These are phyloP conservation scores for Chionoecetes opilio DNA, from an alignment of 1,140 invertebrate genomes.

Conservation along the genomic window DNA sequence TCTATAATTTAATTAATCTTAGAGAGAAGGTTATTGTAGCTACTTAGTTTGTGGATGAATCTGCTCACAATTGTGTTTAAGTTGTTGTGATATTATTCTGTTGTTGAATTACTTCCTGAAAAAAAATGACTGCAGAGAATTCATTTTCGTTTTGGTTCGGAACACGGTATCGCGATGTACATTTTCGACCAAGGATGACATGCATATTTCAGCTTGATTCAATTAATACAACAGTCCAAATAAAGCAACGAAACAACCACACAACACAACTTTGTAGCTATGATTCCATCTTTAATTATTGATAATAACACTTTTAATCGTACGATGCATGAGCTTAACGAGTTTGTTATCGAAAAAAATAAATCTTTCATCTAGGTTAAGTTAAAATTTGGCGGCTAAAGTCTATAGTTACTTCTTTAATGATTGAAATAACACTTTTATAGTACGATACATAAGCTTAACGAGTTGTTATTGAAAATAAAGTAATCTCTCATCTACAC, in stretches of 20 bases:
- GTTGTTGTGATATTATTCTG: conserved; percentile 42
- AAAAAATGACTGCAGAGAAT: background rate
- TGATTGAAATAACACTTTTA: too few relatives aligned
- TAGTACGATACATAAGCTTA: too few relatives aligned
- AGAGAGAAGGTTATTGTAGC: background rate
- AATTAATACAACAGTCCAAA: conserved; percentile 58
- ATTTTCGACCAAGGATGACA: conserved; percentile 58
- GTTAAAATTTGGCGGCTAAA: too few relatives aligned
- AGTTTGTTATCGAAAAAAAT: too few relatives aligned
- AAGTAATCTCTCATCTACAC: too few relatives aligned
- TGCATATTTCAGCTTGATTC: conserved; percentile 53
- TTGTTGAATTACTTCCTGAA: conserved; percentile 49
- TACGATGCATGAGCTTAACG: too few relatives aligned
- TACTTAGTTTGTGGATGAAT: conserved; percentile 1
- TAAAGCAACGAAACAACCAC: background rate
- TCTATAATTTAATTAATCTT: conserved; percentile 10
- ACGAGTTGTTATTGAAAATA: too few relatives aligned
- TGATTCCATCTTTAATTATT: background rate
- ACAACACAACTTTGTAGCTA: background rate
- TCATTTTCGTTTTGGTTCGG: conserved; percentile 40
- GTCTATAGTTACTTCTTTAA: too few relatives aligned
- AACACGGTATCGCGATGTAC: conserved; percentile 44
- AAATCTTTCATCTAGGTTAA: too few relatives aligned
- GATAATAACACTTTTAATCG: too few relatives aligned
- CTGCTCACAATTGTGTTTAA: conserved; percentile 2